These are phyloP conservation scores for Sebastes oblongus DNA, from an alignment of 2,797 vertebrate genomes.

Conservation along the genomic window DNA sequence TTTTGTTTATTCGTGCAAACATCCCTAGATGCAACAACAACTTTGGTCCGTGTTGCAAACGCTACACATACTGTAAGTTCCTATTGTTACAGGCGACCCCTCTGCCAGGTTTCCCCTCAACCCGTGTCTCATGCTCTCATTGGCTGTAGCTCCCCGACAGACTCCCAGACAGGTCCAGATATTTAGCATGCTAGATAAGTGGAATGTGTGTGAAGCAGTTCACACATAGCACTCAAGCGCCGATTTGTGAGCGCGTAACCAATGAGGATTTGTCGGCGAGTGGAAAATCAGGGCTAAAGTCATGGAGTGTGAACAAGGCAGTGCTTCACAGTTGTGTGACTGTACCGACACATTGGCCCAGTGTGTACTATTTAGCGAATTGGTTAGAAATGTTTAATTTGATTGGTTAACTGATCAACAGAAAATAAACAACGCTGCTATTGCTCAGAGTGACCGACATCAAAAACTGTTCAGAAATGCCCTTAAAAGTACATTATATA, in stretches of 20 bases:
- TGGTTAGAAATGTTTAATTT: background rate
- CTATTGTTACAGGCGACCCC: background rate
- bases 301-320: background rate
- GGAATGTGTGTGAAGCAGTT: background rate
- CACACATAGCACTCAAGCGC: accelerated
- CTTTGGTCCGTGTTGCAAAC: background rate
- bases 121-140: too few relatives aligned
- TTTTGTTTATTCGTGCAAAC: background rate
- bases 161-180: too few relatives aligned
- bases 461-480: background rate
- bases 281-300: background rate
- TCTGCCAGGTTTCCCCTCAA: too few relatives aligned
- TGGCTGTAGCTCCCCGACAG: too few relatives aligned
- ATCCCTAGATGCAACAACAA: background rate
- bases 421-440: background rate
- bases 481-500: background rate
- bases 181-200: too few relatives aligned
- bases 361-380: background rate
- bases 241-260: background rate
- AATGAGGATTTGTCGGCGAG: background rate
- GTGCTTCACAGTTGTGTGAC: too few relatives aligned
- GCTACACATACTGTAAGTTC: background rate
- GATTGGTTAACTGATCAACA: background rate
- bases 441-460: background rate
- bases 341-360: background rate